Base-by-base conservation (phyloP, 2,888 invertebrate genomes). In the Bembecia ichneumoniformis region DNA sequence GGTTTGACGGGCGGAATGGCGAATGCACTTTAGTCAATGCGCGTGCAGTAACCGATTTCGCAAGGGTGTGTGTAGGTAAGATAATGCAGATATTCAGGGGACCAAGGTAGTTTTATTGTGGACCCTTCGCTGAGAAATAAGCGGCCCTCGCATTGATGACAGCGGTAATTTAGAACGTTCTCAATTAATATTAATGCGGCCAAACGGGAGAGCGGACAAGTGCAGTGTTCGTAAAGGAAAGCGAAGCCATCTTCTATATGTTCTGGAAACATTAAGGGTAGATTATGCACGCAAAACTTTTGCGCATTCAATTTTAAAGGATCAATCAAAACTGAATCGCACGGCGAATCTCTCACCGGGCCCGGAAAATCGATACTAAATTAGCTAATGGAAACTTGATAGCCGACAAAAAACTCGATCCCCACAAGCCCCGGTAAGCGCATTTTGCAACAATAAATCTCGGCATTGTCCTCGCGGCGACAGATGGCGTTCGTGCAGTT, bases 321-420 rank as follows among this genome's bases (percentile, higher is more conserved):
- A 83, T 82, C 81, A 78, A 83, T 84, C 82, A 82, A 34, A 34
- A 34, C 13, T 58, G 68, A 68, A 79, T 75, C 69, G 71, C 61
- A 58, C 63, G 63, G 64, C 58, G 67, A 68, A 77, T 74, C 68
- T 77, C 76, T 69, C 72, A 66, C 76, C 71, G 74, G 68, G 60
- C 62, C 63, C 62, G 51, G 58, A 60, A 68, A 73, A 74, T 74
- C 84, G 78, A 84, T 83, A 79, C 66, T 75, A 77, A 83, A 86
- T 86, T 86, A 86, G 83, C 82, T 84, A 86, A 86, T 84, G 84
- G 83, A 84, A 86, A 84, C 80, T 83, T 84, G 86, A 86, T 84
- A 82, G 82, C 77, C 69, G 60, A 64, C 81, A 82, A 83, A 84
- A 83, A 84, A 82, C 69, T 59, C 68, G 69, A 73, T 71, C 74